Percentiles rank a stretch among this genome's conserved stretches.
Evolutionary conservation across 2,113 vertebrate species (phyloP).

Genomic region (Ceyx cyanopectus): DNA sequence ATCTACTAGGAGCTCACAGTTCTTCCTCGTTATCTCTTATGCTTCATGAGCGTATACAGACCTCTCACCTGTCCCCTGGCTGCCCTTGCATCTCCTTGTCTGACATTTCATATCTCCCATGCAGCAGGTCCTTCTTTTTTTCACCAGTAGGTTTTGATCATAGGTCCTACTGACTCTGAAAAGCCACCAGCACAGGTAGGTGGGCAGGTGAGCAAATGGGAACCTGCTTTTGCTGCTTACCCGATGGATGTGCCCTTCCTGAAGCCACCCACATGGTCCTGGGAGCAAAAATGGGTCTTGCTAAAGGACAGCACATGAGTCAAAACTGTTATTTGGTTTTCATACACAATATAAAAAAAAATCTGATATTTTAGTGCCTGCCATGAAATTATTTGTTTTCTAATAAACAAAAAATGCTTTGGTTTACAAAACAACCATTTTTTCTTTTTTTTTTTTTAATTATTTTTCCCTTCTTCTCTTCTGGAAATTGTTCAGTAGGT

Average conservation of each 20-base stretch:
- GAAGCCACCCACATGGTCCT: neutral
- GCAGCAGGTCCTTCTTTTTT: neutral
- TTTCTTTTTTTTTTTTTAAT: neutral
- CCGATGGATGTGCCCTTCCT: neutral
- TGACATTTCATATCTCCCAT: neutral
- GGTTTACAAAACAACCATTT: neutral
- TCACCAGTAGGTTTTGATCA: neutral
- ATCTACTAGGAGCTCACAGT: neutral
- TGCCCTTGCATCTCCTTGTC: fast-evolving
- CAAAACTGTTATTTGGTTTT: neutral
- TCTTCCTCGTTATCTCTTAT: fast-evolving
- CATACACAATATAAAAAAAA: neutral
- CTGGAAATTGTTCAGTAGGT: neutral
- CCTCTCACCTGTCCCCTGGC: fast-evolving
- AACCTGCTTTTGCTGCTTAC: neutral
- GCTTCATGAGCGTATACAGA: fast-evolving
- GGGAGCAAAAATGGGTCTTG: neutral
- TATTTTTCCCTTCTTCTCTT: neutral
- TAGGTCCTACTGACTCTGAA: neutral
- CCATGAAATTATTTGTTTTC: neutral
- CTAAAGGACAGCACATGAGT: neutral
- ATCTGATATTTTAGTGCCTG: neutral
- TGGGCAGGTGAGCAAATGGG: fast-evolving
- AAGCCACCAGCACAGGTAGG: neutral
- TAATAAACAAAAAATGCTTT: neutral